These are phyloP conservation scores for Tortricodes alternella DNA, from an alignment of 2,888 invertebrate species.

Conservation along the genomic window DNA sequence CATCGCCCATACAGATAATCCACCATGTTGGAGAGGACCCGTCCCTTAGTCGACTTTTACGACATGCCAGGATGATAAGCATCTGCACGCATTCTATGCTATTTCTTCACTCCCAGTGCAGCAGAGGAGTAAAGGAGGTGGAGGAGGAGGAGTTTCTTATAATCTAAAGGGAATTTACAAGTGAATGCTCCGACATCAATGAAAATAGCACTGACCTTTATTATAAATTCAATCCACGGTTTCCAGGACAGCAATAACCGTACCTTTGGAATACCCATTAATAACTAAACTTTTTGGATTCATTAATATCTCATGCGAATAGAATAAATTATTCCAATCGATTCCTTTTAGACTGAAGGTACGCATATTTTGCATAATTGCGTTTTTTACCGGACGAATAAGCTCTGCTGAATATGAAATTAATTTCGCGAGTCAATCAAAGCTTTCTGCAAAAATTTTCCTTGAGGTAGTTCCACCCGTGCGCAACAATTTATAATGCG, in stretches of 20 bases:
- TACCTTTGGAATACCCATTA: slow-evolving; percentile 62
- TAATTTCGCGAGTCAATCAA: slow-evolving; percentile 2
- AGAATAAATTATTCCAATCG: slow-evolving; percentile 18
- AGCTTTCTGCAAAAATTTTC: too few relatives aligned
- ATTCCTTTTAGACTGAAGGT: slow-evolving; percentile 5
- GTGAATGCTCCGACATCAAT: slow-evolving; percentile 4
- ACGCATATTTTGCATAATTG: slow-evolving; percentile 12
- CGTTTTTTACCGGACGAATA: slow-evolving; percentile 14
- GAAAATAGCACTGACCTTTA: slow-evolving; percentile 8
- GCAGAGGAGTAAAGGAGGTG: too few relatives aligned
- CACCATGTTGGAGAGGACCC: too few relatives aligned
- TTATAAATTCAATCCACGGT: slow-evolving; percentile 55
- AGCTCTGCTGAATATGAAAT: neutral
- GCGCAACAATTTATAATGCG: too few relatives aligned
- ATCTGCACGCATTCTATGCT: too few relatives aligned
- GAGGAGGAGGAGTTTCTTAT: too few relatives aligned
- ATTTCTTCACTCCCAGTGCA: too few relatives aligned
- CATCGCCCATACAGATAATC: too few relatives aligned
- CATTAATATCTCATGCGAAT: slow-evolving; percentile 58
- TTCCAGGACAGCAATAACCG: slow-evolving; percentile 50
- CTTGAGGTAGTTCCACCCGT: too few relatives aligned
- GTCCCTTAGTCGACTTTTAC: too few relatives aligned
- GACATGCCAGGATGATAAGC: too few relatives aligned
- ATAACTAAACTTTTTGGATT: slow-evolving; percentile 65
- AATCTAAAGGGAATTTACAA: neutral